These are phyloP conservation scores for Lepus oiostolus DNA, from an alignment of 2,797 vertebrate genomes.

Conservation along the genomic window DNA sequence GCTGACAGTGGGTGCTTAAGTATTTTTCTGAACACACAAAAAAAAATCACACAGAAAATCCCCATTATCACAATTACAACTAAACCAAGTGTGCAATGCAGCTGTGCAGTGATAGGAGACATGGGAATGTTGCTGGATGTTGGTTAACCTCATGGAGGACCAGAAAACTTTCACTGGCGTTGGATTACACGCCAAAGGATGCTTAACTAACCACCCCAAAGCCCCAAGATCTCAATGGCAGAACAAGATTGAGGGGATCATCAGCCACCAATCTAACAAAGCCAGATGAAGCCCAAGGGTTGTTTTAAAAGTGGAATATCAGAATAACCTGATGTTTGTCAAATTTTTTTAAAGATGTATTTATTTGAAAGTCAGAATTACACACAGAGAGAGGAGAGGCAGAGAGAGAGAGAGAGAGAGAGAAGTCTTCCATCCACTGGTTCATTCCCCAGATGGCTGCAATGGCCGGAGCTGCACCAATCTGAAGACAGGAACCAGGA, in stretches of 20 bases:
- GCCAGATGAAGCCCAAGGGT: rapidly evolving
- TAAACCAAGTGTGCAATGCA: background rate
- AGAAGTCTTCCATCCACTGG: too few relatives aligned
- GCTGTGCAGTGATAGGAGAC: background rate
- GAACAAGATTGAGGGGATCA: background rate
- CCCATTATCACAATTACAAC: background rate
- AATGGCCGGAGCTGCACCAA: too few relatives aligned
- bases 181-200: background rate
- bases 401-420: too few relatives aligned
- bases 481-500: too few relatives aligned
- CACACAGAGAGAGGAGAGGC: too few relatives aligned
- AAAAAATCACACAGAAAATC: background rate
- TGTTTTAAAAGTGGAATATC: too few relatives aligned
- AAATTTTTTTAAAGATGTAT: too few relatives aligned
- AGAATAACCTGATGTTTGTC: background rate
- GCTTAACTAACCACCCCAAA: background rate
- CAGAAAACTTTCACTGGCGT: background rate
- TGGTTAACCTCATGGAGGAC: background rate
- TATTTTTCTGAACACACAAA: background rate
- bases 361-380: too few relatives aligned
- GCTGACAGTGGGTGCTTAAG: background rate
- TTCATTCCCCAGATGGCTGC: too few relatives aligned
- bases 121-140: too few relatives aligned
- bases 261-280: background rate
- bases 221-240: background rate